These are phyloP conservation scores for Drosophila paulistorum DNA, from an alignment of 1,140 invertebrate species.

Conservation along the genomic window DNA sequence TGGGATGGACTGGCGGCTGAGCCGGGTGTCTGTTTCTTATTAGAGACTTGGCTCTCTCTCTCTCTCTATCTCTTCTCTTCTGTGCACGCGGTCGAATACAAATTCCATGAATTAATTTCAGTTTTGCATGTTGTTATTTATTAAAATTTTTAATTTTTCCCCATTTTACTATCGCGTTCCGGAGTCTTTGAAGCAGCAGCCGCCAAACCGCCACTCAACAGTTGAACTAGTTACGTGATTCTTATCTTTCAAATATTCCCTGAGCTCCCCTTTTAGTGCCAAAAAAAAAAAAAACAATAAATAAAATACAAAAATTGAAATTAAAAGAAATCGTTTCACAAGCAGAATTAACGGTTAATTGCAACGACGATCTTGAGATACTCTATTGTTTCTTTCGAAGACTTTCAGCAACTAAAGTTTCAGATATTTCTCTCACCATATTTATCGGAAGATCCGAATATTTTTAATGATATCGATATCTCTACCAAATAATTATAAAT, in stretches of 20 bases:
- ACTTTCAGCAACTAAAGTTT: too few relatives aligned
- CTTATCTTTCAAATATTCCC: slow-evolving; percentile 38
- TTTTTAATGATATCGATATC: too few relatives aligned
- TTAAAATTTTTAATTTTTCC: slow-evolving; percentile 70
- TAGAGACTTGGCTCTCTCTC: slow-evolving; percentile 26
- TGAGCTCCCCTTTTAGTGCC: neutral
- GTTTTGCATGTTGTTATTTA: slow-evolving; percentile 82
- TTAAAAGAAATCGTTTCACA: too few relatives aligned
- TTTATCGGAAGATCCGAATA: too few relatives aligned
- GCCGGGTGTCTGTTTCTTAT: slow-evolving; percentile 79
- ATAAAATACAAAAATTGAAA: too few relatives aligned
- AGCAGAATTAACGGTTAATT: too few relatives aligned
- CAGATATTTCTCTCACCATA: too few relatives aligned
- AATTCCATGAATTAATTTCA: slow-evolving; percentile 82
- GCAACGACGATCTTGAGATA: too few relatives aligned
- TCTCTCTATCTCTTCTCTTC: slow-evolving; percentile 18
- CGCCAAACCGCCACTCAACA: slow-evolving; percentile 53
- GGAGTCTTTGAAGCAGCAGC: slow-evolving; percentile 47
- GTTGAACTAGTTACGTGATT: slow-evolving; percentile 47
- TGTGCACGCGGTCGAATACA: slow-evolving; percentile 63
- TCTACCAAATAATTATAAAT: too few relatives aligned
- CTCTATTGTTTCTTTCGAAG: too few relatives aligned
- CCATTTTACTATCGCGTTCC: slow-evolving; percentile 34
- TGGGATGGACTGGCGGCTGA: slow-evolving; percentile 52
- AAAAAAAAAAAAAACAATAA: neutral